phyloP scores from a whole-genome alignment of 2,888 invertebrate species.

The Noctua pronuba region DNA sequence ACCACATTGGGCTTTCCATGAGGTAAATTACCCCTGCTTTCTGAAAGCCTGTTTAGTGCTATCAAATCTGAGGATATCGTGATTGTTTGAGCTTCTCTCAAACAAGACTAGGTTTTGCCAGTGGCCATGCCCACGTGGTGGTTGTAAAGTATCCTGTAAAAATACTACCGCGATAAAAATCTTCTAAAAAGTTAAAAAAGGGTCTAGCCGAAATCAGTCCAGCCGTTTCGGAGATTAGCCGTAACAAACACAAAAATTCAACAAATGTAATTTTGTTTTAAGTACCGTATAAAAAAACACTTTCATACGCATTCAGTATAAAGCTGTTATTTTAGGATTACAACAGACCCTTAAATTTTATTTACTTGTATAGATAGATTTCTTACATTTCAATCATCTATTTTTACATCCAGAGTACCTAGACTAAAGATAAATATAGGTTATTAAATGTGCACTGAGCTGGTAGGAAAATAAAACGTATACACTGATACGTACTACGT shows the following conservation, averaged over 20 bases:
- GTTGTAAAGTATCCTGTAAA: neutral
- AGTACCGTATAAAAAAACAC: too few species aligned
- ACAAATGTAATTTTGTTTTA: too few species aligned
- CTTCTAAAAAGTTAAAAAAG: too few species aligned
- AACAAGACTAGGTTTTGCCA: neutral
- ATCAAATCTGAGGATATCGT: constrained; percentile 2
- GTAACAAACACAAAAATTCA: too few species aligned
- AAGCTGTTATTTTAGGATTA: too few species aligned
- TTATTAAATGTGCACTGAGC: neutral
- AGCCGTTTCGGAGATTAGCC: too few species aligned
- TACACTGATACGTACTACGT: neutral
- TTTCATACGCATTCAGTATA: too few species aligned
- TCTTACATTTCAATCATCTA: neutral
- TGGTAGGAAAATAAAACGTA: neutral
- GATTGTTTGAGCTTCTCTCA: neutral
- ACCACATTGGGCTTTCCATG: constrained; percentile 7
- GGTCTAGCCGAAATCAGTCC: too few species aligned
- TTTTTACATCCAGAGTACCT: neutral
- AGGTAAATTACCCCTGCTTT: constrained; percentile 27
- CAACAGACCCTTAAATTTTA: too few species aligned
- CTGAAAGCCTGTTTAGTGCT: constrained; percentile 5
- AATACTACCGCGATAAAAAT: neutral
- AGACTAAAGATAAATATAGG: neutral
- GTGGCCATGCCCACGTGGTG: neutral
- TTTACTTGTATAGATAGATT: too few species aligned